These are phyloP conservation scores for Myiopsitta monachus DNA, from an alignment of 2,113 vertebrate species.

Conservation along the genomic window DNA sequence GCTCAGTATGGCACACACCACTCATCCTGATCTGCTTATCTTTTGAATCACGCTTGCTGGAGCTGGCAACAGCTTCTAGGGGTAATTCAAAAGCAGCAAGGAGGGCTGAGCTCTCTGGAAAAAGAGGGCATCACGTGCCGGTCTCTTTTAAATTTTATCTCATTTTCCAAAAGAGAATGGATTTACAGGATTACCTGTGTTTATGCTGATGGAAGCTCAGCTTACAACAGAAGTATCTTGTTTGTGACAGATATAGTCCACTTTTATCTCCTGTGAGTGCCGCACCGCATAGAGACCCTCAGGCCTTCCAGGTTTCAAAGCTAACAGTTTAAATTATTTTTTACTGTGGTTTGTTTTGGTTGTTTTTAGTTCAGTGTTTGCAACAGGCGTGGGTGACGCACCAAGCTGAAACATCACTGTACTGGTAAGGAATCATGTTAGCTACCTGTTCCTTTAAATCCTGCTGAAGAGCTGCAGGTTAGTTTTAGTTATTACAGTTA, in stretches of 20 bases:
- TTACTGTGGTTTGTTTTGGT: neutral
- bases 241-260: neutral
- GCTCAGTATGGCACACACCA: neutral
- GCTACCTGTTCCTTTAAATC: neutral
- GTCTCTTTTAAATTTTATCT: neutral
- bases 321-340: neutral
- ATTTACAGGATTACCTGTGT: neutral
- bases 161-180: neutral
- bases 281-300: neutral
- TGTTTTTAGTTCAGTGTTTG: neutral
- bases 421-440: neutral
- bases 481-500: neutral
- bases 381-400: neutral
- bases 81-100: neutral
- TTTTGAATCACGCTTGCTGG: neutral
- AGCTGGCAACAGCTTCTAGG: neutral
- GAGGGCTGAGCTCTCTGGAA: neutral
- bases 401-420: neutral
- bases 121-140: neutral
- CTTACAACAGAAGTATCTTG: neutral
- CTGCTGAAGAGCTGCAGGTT: neutral
- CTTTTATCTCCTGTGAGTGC: neutral
- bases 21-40: neutral
- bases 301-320: neutral
- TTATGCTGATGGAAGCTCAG: neutral